Conservation (phyloP, 2,888 invertebrate genomes). For the Pristionchus maxplancki region DNA sequence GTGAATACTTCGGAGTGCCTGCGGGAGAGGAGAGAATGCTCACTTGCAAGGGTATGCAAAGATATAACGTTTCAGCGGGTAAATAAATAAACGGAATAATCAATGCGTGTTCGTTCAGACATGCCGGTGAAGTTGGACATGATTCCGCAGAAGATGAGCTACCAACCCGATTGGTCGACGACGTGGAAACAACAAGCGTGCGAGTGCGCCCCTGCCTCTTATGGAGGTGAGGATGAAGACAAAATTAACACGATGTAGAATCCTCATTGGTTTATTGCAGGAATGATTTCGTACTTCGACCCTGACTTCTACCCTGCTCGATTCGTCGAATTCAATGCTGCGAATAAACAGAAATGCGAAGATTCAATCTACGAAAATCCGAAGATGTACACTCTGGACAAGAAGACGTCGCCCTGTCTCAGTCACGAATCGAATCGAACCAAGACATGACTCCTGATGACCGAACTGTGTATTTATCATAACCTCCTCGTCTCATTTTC, state of each 20-base stretch:
- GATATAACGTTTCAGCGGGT: too few relatives aligned
- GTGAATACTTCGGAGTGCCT: constrained; percentile 67
- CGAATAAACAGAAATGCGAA: constrained; percentile 65
- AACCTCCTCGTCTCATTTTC: neutral
- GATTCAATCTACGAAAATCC: constrained; percentile 68
- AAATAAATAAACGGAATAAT: neutral
- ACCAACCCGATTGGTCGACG: constrained; percentile 69
- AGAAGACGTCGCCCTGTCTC: constrained; percentile 65
- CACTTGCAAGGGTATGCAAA: constrained; percentile 61
- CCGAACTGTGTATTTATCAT: neutral
- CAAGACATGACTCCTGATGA: neutral
- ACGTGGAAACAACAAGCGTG: constrained; percentile 71
- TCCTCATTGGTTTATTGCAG: constrained; percentile 41
- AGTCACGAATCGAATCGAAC: constrained; percentile 51
- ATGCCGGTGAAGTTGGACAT: constrained; percentile 68
- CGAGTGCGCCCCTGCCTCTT: constrained; percentile 70
- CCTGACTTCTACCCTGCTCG: constrained; percentile 68
- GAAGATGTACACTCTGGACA: constrained; percentile 66
- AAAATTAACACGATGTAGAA: neutral
- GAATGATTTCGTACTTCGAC: constrained; percentile 70
- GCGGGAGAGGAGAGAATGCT: constrained; percentile 58
- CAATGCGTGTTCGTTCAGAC: constrained; percentile 54
- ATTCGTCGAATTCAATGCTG: constrained; percentile 67
- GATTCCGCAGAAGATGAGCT: constrained; percentile 65
- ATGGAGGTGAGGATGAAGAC: too few relatives aligned